Evolutionary conservation across 2,113 vertebrate genomes (phyloP).

Genomic region (Solea solea): DNA sequence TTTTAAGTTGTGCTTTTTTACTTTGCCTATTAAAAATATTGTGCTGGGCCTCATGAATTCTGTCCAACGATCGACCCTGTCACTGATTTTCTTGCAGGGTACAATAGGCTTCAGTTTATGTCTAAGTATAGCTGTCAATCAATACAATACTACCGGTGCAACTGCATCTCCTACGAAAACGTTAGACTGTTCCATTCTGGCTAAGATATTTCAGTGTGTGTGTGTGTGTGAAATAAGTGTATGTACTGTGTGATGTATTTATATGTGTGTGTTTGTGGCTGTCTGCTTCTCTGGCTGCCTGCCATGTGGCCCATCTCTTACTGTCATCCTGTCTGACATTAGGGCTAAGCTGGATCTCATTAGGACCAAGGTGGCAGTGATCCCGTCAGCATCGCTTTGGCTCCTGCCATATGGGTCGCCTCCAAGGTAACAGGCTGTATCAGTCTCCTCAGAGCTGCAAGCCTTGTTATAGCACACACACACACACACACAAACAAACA

Average conservation of each 20-base stretch:
- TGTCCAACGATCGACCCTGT: slow-evolving; percentile 23
- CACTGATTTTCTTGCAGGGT: slow-evolving; percentile 33
- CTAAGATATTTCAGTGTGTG: slow-evolving; percentile 1
- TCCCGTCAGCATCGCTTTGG: slow-evolving; percentile 77
- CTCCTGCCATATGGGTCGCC: slow-evolving; percentile 77
- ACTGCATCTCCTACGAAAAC: slow-evolving; percentile 12
- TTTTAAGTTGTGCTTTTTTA: slow-evolving; percentile 69
- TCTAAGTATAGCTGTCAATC: slow-evolving; percentile 56
- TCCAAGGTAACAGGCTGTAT: slow-evolving; percentile 75
- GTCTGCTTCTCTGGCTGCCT: slow-evolving; percentile 55
- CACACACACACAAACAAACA: slow-evolving; percentile 24
- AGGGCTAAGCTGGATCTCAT: slow-evolving; percentile 83
- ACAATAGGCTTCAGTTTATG: slow-evolving; percentile 41
- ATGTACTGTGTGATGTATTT: slow-evolving; percentile 24
- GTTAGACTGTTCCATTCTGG: slow-evolving; percentile 2
- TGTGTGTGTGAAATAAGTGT: slow-evolving; percentile 5
- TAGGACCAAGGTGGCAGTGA: slow-evolving; percentile 81
- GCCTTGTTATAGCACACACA: slow-evolving; percentile 51
- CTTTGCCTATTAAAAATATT: slow-evolving; percentile 65
- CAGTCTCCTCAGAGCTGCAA: slow-evolving; percentile 63
- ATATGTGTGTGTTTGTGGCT: slow-evolving; percentile 44
- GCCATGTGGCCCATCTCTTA: slow-evolving; percentile 75
- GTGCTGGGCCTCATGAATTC: slow-evolving; percentile 18
- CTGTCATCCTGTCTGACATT: slow-evolving; percentile 81
- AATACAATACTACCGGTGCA: slow-evolving; percentile 50